Percentiles rank a stretch among this genome's conserved stretches.
Conservation (phyloP, 2,888 invertebrate genomes). For the Blera fallax region DNA sequence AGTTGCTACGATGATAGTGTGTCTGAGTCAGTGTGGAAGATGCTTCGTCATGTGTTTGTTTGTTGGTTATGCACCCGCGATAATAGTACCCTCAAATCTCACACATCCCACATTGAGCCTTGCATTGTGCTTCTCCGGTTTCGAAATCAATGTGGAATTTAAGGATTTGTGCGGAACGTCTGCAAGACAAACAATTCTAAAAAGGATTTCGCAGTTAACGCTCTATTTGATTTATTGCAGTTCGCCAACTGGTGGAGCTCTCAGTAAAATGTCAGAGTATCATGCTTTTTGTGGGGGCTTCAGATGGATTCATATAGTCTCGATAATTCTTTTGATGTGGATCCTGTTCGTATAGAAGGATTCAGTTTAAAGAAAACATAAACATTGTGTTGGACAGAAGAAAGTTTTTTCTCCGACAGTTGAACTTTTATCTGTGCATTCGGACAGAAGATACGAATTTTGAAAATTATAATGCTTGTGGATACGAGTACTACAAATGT, state of each 20-base stretch:
- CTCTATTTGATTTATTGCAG: constrained; percentile 64
- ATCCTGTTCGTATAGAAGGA: background rate
- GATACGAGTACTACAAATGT: too few relatives aligned
- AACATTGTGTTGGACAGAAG: background rate
- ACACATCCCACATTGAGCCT: background rate
- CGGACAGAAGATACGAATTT: too few relatives aligned
- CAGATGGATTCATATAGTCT: background rate
- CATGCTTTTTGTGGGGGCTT: background rate
- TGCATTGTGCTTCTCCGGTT: background rate
- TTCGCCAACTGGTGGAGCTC: constrained; percentile 30
- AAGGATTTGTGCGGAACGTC: constrained; percentile 26
- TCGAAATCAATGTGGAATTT: constrained; percentile 48
- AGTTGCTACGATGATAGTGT: background rate
- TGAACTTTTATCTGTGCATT: too few relatives aligned
- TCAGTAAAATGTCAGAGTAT: constrained; percentile 28
- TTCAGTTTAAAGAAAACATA: background rate
- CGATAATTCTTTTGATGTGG: constrained; percentile 10
- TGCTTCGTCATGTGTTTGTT: constrained; percentile 30
- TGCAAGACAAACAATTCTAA: constrained; percentile 47
- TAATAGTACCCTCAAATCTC: background rate
- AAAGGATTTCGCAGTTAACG: constrained; percentile 53
- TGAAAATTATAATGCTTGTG: too few relatives aligned
- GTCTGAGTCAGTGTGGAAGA: constrained; percentile 14
- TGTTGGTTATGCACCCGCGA: constrained; percentile 29
- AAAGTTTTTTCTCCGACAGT: too few relatives aligned